phyloP scores from a whole-genome alignment of 2,113 vertebrate species.

The Lepidothrix coronata region DNA sequence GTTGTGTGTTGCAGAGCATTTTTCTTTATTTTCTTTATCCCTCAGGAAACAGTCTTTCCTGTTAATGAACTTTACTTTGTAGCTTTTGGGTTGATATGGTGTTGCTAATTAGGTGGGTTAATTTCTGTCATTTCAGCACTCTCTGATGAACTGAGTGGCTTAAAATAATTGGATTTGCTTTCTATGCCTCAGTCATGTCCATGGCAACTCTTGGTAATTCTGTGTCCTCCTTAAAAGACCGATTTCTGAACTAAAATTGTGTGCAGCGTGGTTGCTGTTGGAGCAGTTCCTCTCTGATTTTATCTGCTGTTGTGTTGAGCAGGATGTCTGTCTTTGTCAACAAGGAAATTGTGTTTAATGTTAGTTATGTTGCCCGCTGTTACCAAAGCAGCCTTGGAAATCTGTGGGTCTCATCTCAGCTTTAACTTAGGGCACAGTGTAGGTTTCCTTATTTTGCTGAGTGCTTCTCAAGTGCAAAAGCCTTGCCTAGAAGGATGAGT shows the following conservation, averaged over 20 bases:
- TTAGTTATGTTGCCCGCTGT: neutral
- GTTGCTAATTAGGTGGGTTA: neutral
- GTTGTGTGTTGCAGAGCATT: neutral
- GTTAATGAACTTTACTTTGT: neutral
- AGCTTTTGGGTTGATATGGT: neutral
- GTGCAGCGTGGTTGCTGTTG: neutral
- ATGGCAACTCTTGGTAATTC: neutral
- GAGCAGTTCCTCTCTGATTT: neutral
- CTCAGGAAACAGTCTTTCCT: neutral
- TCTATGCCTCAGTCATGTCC: neutral
- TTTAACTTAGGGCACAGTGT: neutral
- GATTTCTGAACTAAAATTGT: neutral
- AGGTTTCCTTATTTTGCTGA: neutral
- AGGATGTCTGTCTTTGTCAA: neutral
- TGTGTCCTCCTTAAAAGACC: rapidly evolving
- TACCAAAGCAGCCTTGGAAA: neutral
- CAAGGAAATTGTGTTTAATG: neutral
- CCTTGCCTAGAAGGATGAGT: neutral
- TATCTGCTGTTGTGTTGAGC: neutral
- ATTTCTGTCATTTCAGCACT: neutral
- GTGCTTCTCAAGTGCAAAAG: neutral
- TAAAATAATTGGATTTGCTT: neutral
- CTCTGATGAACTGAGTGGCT: neutral
- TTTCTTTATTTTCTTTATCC: neutral
- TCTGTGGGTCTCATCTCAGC: neutral